Percentiles rank a stretch among this genome's conserved stretches.
These are phyloP conservation scores for Emmelina monodactyla DNA, from an alignment of 2,888 invertebrate genomes.

Conservation along the genomic window DNA sequence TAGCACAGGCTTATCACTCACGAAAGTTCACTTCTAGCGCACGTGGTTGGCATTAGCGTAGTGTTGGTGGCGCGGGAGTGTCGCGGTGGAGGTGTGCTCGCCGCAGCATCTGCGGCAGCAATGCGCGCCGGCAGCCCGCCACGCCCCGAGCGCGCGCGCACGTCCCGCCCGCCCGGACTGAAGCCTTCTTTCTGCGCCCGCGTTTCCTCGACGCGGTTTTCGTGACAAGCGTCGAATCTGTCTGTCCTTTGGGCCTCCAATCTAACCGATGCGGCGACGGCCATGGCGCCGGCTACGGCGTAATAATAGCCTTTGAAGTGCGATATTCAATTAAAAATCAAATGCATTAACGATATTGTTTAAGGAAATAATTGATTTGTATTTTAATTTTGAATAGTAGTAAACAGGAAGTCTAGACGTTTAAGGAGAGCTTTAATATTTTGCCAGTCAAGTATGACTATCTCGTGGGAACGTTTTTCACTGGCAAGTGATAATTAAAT, in stretches of 20 bases:
- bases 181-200: constrained; percentile 27
- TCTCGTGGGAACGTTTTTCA: constrained; percentile 50
- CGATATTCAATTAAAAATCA: too few relatives aligned
- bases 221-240: too few relatives aligned
- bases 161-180: constrained; percentile 35
- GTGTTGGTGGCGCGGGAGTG: constrained; percentile 15
- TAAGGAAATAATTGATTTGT: too few relatives aligned
- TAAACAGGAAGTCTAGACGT: too few relatives aligned
- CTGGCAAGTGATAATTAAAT: constrained; percentile 38
- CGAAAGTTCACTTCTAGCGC: constrained; percentile 15
- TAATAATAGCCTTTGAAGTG: too few relatives aligned
- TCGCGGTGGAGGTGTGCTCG: constrained; percentile 39
- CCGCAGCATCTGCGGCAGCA: constrained; percentile 56
- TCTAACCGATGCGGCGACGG: too few relatives aligned
- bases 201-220: neutral
- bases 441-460: too few relatives aligned
- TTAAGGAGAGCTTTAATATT: too few relatives aligned
- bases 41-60: constrained; percentile 23
- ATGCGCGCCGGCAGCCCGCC: constrained; percentile 31
- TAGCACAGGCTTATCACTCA: constrained; percentile 40
- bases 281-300: too few relatives aligned
- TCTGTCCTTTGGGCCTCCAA: too few relatives aligned
- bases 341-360: too few relatives aligned
- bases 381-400: too few relatives aligned
- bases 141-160: constrained; percentile 49